Evolutionary conservation across 2,888 invertebrate genomes (phyloP), one percentile per base, ranked within the genome.

Genomic region (Chrysina gloriosa): DNA sequence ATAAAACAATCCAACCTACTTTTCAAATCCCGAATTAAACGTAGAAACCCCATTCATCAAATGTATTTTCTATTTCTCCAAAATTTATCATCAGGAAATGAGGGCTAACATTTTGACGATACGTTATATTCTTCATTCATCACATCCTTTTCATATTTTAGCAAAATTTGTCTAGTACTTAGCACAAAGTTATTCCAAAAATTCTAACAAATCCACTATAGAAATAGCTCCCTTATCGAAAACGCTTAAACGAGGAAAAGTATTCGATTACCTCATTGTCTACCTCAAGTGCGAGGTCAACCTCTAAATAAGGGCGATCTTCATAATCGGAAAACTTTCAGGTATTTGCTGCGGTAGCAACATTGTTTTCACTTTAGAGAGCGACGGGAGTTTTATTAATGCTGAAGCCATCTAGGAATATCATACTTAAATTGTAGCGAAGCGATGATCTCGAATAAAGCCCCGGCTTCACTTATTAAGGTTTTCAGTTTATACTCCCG

Each of bases 361-460:
- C 39, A 39, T n/a, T 39, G 39, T 23, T 23, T 23, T 25, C 48
- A 27, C 23, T 48, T 11, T 48, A 48, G 11, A 27, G 11, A 11
- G 27, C 23, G 25, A 48, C n/a, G 25, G 48, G 25, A 11, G 14
- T 48, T 11, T 48, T 48, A 48, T 48, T 48, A 25, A 48, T 23
- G 25, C 25, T 9, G 11, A 6, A 11, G 11, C 25, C 25, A 25
- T 11, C 7, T 25, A 25, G 5, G 48, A 48, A 48, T 48, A 25
- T 14, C 25, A 48, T 47, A 48, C 23, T 25, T 48, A 25, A 25
- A 39, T 14, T 39, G 7, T 23, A 48, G 48, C 23, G 4, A 48
- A 4, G 11, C n/a, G n/a, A 25, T 36, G 11, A 11, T 11, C 48
- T 25, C 25, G 0, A 48, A 48, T 48, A n/a, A n/a, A n/a, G 25